Conservation (phyloP, 2,888 invertebrate genomes). For the Apamea crenata region DNA sequence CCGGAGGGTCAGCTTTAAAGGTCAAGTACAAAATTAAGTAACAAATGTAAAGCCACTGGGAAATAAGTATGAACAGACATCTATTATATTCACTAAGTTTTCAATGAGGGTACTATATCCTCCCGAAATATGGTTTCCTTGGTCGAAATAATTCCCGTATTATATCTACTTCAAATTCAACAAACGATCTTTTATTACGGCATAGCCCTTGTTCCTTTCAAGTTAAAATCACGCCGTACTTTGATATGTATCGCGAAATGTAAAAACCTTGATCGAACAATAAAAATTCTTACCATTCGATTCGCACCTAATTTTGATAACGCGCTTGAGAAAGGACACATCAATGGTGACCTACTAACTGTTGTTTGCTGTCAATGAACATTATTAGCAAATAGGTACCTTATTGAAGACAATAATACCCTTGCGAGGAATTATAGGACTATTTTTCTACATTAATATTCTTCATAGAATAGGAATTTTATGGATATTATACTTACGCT, state of each 20-base stretch:
- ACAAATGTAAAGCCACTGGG: slow-evolving; percentile 22
- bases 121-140: background rate
- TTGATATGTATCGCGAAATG: slow-evolving; percentile 28
- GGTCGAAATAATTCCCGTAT: background rate
- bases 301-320: slow-evolving; percentile 34
- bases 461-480: background rate
- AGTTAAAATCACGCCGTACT: slow-evolving; percentile 2
- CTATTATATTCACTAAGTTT: background rate
- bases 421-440: background rate
- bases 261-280: slow-evolving; percentile 53
- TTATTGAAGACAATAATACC: background rate
- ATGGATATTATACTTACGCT: background rate
- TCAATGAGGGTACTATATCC: background rate
- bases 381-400: slow-evolving; percentile 3
- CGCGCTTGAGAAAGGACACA: slow-evolving; percentile 37
- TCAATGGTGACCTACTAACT: slow-evolving; percentile 35
- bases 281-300: slow-evolving; percentile 49
- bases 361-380: slow-evolving; percentile 39
- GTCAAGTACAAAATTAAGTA: slow-evolving; percentile 52
- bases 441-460: background rate
- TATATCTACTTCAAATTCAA: background rate
- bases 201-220: background rate
- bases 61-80: background rate
- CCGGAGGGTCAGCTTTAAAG: slow-evolving; percentile 44
- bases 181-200: background rate